A percentile compares a stretch with the other conserved stretches of the same genome.
phyloP scores from a whole-genome alignment of 2,888 invertebrate genomes.

The Eupeodes latifasciatus region DNA sequence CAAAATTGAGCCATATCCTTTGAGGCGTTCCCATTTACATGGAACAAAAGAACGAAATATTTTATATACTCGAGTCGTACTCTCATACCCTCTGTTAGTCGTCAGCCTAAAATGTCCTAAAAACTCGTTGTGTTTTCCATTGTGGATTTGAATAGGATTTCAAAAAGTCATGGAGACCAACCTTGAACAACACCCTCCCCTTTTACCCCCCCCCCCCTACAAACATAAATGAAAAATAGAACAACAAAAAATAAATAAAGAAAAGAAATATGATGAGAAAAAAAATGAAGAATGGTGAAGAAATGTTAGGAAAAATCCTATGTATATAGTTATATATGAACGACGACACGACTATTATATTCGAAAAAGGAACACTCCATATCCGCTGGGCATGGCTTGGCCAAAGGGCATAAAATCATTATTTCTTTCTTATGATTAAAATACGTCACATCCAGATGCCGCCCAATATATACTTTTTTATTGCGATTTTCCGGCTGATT shows the following conservation, averaged over 20 bases:
- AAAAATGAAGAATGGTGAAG: constrained; percentile 56
- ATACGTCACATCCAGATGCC: constrained; percentile 79
- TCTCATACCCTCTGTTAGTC: constrained; percentile 1
- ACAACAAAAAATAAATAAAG: constrained; percentile 15
- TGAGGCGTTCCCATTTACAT: constrained; percentile 45
- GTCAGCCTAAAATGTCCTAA: constrained; percentile 42
- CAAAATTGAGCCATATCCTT: constrained; percentile 58
- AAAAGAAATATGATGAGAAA: constrained; percentile 39
- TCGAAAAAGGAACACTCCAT: constrained; percentile 43
- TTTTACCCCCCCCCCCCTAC: neutral
- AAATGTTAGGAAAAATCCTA: constrained; percentile 32
- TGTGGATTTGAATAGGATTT: constrained; percentile 65
- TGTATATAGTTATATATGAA: constrained; percentile 3
- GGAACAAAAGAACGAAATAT: constrained; percentile 22
- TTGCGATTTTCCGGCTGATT: constrained; percentile 79
- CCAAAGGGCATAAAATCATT: constrained; percentile 78
- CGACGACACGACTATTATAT: constrained; percentile 25
- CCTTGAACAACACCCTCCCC: neutral
- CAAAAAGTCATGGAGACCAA: constrained; percentile 45
- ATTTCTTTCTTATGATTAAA: constrained; percentile 79
- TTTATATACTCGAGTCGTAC: neutral
- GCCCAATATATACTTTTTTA: constrained; percentile 79
- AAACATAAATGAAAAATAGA: constrained; percentile 38
- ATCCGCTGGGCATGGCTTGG: constrained; percentile 26
- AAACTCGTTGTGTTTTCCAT: constrained; percentile 37